These are phyloP conservation scores for Silurus aristotelis DNA, from an alignment of 2,797 vertebrate genomes.

Conservation along the genomic window DNA sequence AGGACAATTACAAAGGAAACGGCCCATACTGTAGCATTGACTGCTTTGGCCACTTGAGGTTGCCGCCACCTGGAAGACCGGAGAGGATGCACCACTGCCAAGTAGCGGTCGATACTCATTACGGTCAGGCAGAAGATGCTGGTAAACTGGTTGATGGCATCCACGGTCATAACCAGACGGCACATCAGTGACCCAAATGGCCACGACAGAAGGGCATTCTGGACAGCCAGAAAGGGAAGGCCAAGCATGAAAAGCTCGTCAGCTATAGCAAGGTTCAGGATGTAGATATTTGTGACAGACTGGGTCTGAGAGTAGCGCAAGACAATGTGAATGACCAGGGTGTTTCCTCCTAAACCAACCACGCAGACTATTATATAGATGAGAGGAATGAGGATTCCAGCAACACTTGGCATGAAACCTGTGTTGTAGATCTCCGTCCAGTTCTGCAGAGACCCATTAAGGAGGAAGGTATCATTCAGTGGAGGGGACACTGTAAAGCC, in stretches of 20 bases:
- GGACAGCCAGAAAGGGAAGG: slow-evolving; percentile 89
- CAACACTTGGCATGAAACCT: slow-evolving; percentile 60
- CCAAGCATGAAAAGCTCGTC: slow-evolving; percentile 94
- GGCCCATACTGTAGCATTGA: slow-evolving; percentile 84
- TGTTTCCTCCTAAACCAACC: slow-evolving; percentile 86
- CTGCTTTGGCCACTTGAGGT: slow-evolving; percentile 84
- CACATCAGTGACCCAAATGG: slow-evolving; percentile 90
- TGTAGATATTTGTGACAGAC: slow-evolving; percentile 95
- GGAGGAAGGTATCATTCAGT: slow-evolving; percentile 28
- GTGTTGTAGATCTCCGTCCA: slow-evolving; percentile 39
- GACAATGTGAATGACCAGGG: slow-evolving; percentile 90
- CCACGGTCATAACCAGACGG: slow-evolving; percentile 88
- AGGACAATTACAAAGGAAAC: slow-evolving; percentile 88
- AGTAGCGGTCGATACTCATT: slow-evolving; percentile 94
- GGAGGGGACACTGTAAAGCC: slow-evolving; percentile 32
- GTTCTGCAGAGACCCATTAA: slow-evolving; percentile 62
- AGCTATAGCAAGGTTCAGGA: slow-evolving; percentile 90
- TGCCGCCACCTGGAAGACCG: slow-evolving; percentile 87
- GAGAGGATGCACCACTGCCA: slow-evolving; percentile 91
- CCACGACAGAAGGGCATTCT: slow-evolving; percentile 91
- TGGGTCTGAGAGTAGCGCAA: slow-evolving; percentile 87
- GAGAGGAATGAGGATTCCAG: slow-evolving; percentile 73
- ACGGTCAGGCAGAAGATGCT: slow-evolving; percentile 94
- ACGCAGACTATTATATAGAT: slow-evolving; percentile 87
- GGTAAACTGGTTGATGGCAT: slow-evolving; percentile 95